Conservation (phyloP, 2,888 invertebrate species). For the Mycogona germanica region DNA sequence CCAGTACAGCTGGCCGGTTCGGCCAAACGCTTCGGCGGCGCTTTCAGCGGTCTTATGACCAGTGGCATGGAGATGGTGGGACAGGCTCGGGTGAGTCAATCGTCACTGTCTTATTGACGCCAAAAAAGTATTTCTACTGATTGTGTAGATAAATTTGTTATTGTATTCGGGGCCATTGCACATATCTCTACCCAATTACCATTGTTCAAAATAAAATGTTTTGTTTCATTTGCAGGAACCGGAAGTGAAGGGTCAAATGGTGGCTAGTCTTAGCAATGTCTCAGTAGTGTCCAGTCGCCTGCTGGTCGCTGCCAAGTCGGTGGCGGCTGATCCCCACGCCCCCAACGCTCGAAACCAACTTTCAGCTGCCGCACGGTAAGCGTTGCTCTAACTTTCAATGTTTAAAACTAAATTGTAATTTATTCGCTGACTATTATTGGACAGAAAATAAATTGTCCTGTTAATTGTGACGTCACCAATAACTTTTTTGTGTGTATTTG, state of each 20-base stretch:
- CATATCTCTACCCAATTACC: too few relatives aligned
- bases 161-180: too few relatives aligned
- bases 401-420: neutral
- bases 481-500: neutral
- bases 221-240: conserved; percentile 45
- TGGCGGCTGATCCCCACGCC: conserved; percentile 76
- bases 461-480: neutral
- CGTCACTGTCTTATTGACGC: neutral
- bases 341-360: conserved; percentile 85
- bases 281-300: conserved; percentile 76
- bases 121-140: too few relatives aligned
- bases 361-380: conserved; percentile 59
- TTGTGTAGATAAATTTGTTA: neutral
- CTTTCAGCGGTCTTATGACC: conserved; percentile 62
- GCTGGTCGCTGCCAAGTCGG: conserved; percentile 72
- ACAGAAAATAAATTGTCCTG: neutral
- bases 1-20: conserved; percentile 55
- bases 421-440: neutral
- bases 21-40: conserved; percentile 61
- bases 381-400: too few relatives aligned
- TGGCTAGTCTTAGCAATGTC: conserved; percentile 73
- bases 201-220: too few relatives aligned
- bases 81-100: conserved; percentile 46
- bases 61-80: conserved; percentile 77
- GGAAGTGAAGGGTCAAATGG: conserved; percentile 64